Conservation (phyloP, 2,888 invertebrate species). For the Mesochorus sp. region DNA sequence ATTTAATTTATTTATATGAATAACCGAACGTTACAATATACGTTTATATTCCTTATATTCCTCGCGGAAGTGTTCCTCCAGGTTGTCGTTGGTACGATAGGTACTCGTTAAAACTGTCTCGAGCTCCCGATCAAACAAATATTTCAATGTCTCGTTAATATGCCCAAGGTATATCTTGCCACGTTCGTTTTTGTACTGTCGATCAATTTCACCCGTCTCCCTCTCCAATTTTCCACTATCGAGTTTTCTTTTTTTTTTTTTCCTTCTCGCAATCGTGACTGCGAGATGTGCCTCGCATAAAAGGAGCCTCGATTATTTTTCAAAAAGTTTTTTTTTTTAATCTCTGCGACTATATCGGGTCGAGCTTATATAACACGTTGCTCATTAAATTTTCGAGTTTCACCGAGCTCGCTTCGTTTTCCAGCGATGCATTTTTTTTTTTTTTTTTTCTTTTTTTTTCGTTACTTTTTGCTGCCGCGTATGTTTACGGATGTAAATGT, state of each 20-base stretch:
- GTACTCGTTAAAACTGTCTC: constrained; percentile 41
- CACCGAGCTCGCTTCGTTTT: constrained; percentile 11
- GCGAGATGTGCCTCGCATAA: not conserved
- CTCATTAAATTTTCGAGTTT: constrained; percentile 51
- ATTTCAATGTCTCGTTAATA: too few relatives aligned
- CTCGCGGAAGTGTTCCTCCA: too few relatives aligned
- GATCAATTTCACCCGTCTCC: not conserved
- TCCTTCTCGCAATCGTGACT: not conserved
- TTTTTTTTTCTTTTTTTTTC: too few relatives aligned
- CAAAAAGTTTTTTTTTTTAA: not conserved
- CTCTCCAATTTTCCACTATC: too few relatives aligned
- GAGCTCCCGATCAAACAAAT: constrained; percentile 9
- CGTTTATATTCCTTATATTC: too few relatives aligned
- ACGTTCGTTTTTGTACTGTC: not conserved
- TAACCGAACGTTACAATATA: too few relatives aligned
- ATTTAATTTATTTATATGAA: too few relatives aligned
- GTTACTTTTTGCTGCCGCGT: too few relatives aligned
- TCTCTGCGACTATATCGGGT: not conserved
- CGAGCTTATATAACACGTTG: constrained; percentile 40
- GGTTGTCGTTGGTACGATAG: too few relatives aligned
- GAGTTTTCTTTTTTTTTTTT: not conserved
- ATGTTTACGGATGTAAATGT: too few relatives aligned
- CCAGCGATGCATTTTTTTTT: constrained; percentile 3
- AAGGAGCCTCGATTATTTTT: not conserved
- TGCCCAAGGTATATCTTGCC: not conserved